Base-by-base conservation (phyloP, 2,888 invertebrate species). In the Caenorhabditis virilis region DNA sequence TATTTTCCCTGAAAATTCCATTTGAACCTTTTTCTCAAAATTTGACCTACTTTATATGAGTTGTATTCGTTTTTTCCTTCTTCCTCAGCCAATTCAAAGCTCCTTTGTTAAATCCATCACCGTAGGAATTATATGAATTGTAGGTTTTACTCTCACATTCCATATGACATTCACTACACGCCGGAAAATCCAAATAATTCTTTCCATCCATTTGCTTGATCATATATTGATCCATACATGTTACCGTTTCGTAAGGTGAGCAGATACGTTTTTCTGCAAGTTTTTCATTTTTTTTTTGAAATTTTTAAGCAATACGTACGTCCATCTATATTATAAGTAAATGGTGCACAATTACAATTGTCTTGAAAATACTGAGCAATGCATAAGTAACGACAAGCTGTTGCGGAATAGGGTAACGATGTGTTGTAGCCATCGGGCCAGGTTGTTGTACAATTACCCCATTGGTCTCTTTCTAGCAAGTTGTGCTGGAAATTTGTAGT, bases 81-180 rank as follows among this genome's bases (percentile, higher is more conserved):
- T 60, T 46, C 18, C 53, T 55, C 41, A 77, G 35, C 72, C 73
- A 78, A 4, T 66, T 63, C 22, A 76, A 13, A 3, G 77, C 69
- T n/a, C 72, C 77, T 15, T 60, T 50, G 7, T 70, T 68, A 66
- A 77, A 79, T 22, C 73, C 77, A 30, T 74, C 61, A 13, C 74
- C 66, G 51, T 78, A 78, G 11, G 77, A 77, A 43, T 78, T 78
- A 55, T 69, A 78, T 5, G 72, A 68, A 46, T 77, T 74, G 51
- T 74, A 78, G 16, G 51, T 60, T 47, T 66, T 75, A 33, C 74
- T 61, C 22, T 75, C 55, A 52, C 78, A 78, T 39, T 78, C 78
- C 57, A 57, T 56, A 43, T 56, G 67, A 47, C 78, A 78, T 33
- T 69, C 65, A 22, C 46, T 30, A 23, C 69, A 69, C 15, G 54